phyloP scores from a whole-genome alignment of 64 coral and sea anemone species.

The Acropora yongei region DNA sequence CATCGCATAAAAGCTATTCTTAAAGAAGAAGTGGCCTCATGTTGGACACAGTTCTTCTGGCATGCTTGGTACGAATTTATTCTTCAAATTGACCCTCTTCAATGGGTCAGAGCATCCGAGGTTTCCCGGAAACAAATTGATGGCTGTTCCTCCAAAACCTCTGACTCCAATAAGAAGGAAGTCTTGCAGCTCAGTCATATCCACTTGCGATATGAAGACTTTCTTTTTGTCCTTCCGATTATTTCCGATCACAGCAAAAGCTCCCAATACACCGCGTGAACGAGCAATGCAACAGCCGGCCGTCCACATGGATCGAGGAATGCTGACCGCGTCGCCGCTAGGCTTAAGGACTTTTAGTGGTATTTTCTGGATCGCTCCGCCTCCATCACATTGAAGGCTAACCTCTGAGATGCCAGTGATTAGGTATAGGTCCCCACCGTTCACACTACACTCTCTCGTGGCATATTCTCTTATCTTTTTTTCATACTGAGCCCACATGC shows the following conservation, averaged over 20 bases:
- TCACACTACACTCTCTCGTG: background rate
- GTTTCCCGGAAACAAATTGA: constrained; percentile 12
- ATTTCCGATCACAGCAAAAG: constrained; percentile 55
- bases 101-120: background rate
- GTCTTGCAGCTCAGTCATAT: background rate
- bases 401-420: constrained; percentile 38
- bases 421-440: background rate
- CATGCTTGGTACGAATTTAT: background rate
- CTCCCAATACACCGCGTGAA: background rate
- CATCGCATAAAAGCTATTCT: background rate
- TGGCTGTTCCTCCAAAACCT: constrained; percentile 4
- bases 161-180: constrained; percentile 17
- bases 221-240: background rate
- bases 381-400: background rate
- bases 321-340: background rate
- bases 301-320: constrained; percentile 56
- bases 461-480: constrained; percentile 10
- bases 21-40: background rate
- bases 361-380: background rate
- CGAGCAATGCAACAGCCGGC: constrained; percentile 24
- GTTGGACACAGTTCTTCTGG: too few relatives aligned
- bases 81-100: background rate
- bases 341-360: background rate
- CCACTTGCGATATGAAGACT: background rate
- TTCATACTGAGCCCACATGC: constrained; percentile 27